phyloP scores from a whole-genome alignment of 2,797 vertebrate genomes.

The Odontamblyopus rebecca region DNA sequence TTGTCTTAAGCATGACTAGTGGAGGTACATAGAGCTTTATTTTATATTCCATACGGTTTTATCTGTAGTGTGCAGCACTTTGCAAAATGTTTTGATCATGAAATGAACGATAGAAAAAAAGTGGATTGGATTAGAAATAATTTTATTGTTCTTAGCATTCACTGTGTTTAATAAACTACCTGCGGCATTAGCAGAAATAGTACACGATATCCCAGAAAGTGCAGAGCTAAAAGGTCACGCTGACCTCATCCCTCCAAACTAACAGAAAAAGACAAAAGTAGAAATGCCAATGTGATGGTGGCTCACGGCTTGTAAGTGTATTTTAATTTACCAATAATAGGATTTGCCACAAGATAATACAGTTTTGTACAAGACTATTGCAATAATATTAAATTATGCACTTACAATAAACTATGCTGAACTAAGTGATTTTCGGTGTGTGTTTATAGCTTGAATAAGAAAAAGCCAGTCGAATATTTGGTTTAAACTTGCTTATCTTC shows the following conservation, averaged over 20 bases:
- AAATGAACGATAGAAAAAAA: too few species aligned
- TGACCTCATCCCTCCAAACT: constrained; percentile 49
- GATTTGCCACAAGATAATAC: not conserved
- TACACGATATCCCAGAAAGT: constrained; percentile 37
- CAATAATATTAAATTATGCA: not conserved
- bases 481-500: not conserved
- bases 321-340: not conserved
- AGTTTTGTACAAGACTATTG: not conserved
- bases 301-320: not conserved
- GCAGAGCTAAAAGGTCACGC: constrained; percentile 50
- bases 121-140: constrained; percentile 14
- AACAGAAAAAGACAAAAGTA: constrained; percentile 18
- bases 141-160: constrained; percentile 52
- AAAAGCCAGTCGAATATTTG: not conserved
- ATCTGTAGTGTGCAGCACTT: too few species aligned
- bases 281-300: constrained; percentile 15
- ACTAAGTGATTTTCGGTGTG: not conserved
- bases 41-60: too few species aligned
- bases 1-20: too few species aligned
- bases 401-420: not conserved
- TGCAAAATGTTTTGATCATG: too few species aligned
- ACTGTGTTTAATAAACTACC: constrained; percentile 43
- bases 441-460: not conserved
- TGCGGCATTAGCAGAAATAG: constrained; percentile 26
- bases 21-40: too few species aligned